Percentiles rank a stretch among this genome's conserved stretches.
Evolutionary conservation across 2,113 vertebrate genomes (phyloP).

Genomic region (Brachionichthys hirsutus): DNA sequence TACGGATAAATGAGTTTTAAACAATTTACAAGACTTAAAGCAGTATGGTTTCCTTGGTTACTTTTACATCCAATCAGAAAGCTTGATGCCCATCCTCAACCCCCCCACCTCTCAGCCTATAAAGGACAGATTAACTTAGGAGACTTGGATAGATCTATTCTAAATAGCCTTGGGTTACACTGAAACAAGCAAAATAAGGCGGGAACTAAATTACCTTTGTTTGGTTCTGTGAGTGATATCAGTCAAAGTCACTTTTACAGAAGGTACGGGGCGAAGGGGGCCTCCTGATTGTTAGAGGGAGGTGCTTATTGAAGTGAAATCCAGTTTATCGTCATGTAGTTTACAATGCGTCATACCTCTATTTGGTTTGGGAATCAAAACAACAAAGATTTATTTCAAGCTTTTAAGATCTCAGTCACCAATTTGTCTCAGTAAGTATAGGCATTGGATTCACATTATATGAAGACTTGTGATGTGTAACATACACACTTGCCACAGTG

Average conservation of each 20-base stretch:
- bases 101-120: slow-evolving; percentile 58
- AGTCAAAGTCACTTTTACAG: slow-evolving; percentile 63
- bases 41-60: slow-evolving; percentile 75
- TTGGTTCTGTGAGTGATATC: slow-evolving; percentile 63
- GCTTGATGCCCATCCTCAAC: slow-evolving; percentile 38
- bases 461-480: neutral
- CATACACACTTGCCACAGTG: too few relatives aligned
- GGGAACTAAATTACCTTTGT: slow-evolving; percentile 75
- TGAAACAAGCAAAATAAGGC: slow-evolving; percentile 71
- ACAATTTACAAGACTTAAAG: slow-evolving; percentile 71
- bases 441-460: neutral
- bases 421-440: neutral
- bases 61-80: slow-evolving; percentile 69
- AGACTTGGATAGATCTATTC: slow-evolving; percentile 72
- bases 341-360: neutral
- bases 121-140: slow-evolving; percentile 78
- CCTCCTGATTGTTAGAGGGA: slow-evolving; percentile 20
- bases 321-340: neutral
- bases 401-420: neutral
- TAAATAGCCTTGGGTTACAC: slow-evolving; percentile 73
- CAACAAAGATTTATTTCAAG: neutral
- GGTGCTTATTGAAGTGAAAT: slow-evolving; percentile 20
- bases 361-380: slow-evolving; percentile 1
- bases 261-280: slow-evolving; percentile 12
- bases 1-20: slow-evolving; percentile 70